Percentiles rank a stretch among this genome's conserved stretches.
phyloP scores from a whole-genome alignment of 2,797 vertebrate genomes.

The Pterois miles region DNA sequence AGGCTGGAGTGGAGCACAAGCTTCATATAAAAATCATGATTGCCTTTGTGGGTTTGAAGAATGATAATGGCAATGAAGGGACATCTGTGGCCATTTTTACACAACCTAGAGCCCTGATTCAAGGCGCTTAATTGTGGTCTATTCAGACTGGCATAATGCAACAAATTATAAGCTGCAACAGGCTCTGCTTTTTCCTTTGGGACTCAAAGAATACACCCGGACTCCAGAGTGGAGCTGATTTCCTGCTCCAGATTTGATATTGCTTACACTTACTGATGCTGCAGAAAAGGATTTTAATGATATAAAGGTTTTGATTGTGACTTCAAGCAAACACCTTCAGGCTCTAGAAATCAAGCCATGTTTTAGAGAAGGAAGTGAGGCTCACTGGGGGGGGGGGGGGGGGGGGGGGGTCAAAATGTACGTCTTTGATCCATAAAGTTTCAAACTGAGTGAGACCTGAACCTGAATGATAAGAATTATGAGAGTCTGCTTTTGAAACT shows the following conservation, averaged over 20 bases:
- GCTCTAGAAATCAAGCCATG: background rate
- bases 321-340: background rate
- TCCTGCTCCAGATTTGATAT: background rate
- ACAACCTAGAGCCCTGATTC: constrained; percentile 9
- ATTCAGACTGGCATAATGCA: constrained; percentile 7
- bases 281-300: background rate
- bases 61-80: background rate
- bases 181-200: constrained; percentile 1
- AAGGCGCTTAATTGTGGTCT: constrained; percentile 4
- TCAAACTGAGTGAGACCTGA: background rate
- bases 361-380: background rate
- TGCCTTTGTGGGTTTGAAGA: constrained; percentile 11
- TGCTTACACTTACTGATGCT: background rate
- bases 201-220: constrained; percentile 4
- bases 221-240: background rate
- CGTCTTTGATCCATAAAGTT: background rate
- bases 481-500: background rate
- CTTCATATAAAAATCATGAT: background rate
- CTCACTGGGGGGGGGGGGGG: too few relatives aligned
- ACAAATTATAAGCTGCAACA: constrained; percentile 17
- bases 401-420: too few relatives aligned
- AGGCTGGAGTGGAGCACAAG: background rate
- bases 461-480: background rate
- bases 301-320: background rate
- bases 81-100: background rate